Base-by-base conservation (phyloP, 53 echinoderm and acorn worm species). In the Glandiceps talaboti region DNA sequence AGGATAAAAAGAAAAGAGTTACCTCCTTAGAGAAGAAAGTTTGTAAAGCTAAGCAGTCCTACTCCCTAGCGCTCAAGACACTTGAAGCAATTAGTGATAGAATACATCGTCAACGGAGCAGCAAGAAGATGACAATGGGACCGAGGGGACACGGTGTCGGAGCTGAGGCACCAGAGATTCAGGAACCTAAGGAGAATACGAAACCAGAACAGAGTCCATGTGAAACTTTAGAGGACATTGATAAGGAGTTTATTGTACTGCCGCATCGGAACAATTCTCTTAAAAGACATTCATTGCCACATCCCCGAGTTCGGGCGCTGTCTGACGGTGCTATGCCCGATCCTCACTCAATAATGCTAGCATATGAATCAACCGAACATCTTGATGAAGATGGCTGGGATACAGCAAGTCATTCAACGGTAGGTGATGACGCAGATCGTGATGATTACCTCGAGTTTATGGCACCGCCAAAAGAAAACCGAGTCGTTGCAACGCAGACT, bases 71-170 rank as follows among this genome's bases (percentile, higher is more conserved):
- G 25, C 84, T 97, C 30, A 83, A 85, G 27, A 97, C 92, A 75
- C 86, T 97, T 33, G 97, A 97, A 76, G 82, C 90, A 80, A 97
- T 97, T 73, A 97, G 97, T 32, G 88, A 90, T 28, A 83, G 90
- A 33, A 97, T 97, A 29, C 97, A 97, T 73, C 85, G 85, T 78
- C 87, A 92, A 32, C 85, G 97, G 31, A 88, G 87, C 6, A 80
- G 83, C 1, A 85, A 85, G 25, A 81, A 85, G 0, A 20, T 12
- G 64, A 20, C 20, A 74, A 80, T 91, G 0, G 97, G 92, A 28
- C 84, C 88, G 81, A 80, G 97, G 29, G 93, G 87, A 29, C 86
- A 78, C 1, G 97, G 97, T 0, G 93, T 93, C 25, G 93, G 97
- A 26, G 95, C 95, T 1, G 95, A 95, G 73, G 84, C 92, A 0